A percentile compares a stretch with the other conserved stretches of the same genome.
These are phyloP conservation scores for Puntigrus tetrazona DNA, from an alignment of 2,113 vertebrate species.

Conservation along the genomic window DNA sequence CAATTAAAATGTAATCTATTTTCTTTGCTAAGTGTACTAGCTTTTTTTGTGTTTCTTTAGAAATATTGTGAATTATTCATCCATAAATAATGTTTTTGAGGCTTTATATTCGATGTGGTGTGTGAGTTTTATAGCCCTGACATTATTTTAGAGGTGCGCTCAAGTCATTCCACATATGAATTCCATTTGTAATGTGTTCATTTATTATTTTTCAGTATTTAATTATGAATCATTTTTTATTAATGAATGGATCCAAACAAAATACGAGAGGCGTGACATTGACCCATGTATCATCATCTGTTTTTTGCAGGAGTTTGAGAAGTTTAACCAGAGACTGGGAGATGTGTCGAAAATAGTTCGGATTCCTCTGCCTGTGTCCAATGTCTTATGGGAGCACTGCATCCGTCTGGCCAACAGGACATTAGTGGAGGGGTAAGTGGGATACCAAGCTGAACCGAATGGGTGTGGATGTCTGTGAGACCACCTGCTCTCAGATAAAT, in stretches of 20 bases:
- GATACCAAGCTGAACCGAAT: background rate
- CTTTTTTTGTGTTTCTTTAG: background rate
- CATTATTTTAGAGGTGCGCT: background rate
- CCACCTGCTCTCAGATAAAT: conserved; percentile 18
- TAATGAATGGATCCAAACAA: background rate
- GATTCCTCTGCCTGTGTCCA: conserved; percentile 93
- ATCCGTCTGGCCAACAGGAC: conserved; percentile 97
- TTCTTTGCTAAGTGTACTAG: background rate
- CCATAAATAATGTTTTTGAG: background rate
- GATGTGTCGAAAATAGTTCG: conserved; percentile 93
- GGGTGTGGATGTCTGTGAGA: background rate
- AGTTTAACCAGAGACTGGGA: conserved; percentile 85
- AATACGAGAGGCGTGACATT: background rate
- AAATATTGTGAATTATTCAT: background rate
- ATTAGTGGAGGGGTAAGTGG: conserved; percentile 92
- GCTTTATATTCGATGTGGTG: background rate
- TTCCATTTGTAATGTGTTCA: background rate
- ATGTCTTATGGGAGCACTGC: conserved; percentile 98
- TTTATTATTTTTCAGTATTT: background rate
- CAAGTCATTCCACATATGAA: background rate
- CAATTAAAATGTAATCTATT: background rate
- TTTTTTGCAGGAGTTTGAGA: conserved; percentile 89
- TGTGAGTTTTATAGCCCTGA: background rate
- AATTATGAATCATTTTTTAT: background rate
- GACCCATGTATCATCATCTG: background rate